Base-by-base conservation (phyloP, 2,113 vertebrate genomes). In the Brachirus orientalis region DNA sequence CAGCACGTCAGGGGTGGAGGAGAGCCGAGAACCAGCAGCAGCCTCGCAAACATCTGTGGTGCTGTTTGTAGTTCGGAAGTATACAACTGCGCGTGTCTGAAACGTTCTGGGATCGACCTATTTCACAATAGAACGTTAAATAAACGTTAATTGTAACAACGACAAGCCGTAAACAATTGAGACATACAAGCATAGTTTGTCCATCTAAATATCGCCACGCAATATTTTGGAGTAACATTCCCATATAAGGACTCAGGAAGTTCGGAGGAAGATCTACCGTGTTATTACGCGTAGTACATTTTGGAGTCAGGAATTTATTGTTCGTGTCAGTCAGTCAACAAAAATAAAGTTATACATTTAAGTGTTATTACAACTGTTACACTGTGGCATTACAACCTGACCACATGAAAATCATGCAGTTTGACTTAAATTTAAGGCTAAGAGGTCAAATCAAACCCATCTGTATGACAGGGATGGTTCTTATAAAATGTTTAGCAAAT, bases 1-100 rank as follows among this genome's bases (percentile, higher is more conserved):
- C 58, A 8, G 62, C 38, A 56, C 59, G 62, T 63, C 50, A 65
- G 48, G 38, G 62, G 17, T 57, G 59, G 47, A 53, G 4, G 75
- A 67, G 69, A 62, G 47, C 38, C 41, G 22, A 33, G 44, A 38
- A 22, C 20, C 58, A 18, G 4, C 66, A 73, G 4, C 66, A 71
- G 61, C 16, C 36, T 58, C 33, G 19, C 12, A 45, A 75, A 82
- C 75, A 71, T 80, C 79, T 83, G 73, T 48, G 75, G 35, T 45
- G 70, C 45, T 41, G 37, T 64, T 68, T 68, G 69, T 52, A 75
- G 55, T 66, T 83, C 73, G 71, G 80, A 78, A 80, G 75, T 82
- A 7, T 5, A 66, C 57, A 71, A 72, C 77, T 74, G 59, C 77
- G 60, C 75, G 10, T 70, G 72, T 67, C 72, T 47, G 14, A n/a